phyloP scores from a whole-genome alignment of 2,797 vertebrate species.

The Megaceryle alcyon region DNA sequence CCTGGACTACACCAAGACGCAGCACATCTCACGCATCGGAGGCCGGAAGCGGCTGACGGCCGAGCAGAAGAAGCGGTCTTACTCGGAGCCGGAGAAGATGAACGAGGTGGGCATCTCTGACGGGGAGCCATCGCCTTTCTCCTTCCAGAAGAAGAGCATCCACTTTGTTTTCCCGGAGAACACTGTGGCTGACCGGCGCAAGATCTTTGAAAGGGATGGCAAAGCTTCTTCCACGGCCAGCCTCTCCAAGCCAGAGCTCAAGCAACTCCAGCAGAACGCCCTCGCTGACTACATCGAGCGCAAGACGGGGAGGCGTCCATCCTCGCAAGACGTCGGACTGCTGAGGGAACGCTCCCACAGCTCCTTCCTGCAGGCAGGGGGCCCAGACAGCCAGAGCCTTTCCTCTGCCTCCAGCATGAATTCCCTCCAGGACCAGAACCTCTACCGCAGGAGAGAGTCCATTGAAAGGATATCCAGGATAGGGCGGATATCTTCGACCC shows the following conservation, averaged over 20 bases:
- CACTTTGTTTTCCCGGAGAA: constrained; percentile 80
- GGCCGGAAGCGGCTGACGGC: constrained; percentile 86
- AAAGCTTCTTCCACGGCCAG: constrained; percentile 75
- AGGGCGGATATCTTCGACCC: constrained; percentile 65
- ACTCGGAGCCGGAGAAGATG: constrained; percentile 94
- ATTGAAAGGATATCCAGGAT: constrained; percentile 65
- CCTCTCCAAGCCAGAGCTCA: constrained; percentile 84
- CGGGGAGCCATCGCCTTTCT: constrained; percentile 56
- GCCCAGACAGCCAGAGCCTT: constrained; percentile 78
- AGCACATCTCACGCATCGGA: constrained; percentile 81
- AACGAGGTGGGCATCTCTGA: constrained; percentile 90
- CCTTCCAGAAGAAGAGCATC: constrained; percentile 70
- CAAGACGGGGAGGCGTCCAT: constrained; percentile 82
- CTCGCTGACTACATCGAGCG: constrained; percentile 90
- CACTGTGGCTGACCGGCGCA: constrained; percentile 88
- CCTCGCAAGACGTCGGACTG: constrained; percentile 63
- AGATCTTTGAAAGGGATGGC: constrained; percentile 87
- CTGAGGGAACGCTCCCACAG: constrained; percentile 79
- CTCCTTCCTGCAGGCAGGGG: constrained; percentile 74
- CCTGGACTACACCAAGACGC: constrained; percentile 49
- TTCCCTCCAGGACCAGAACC: constrained; percentile 85
- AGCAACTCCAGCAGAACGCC: constrained; percentile 91
- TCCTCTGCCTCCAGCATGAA: constrained; percentile 86
- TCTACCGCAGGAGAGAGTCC: constrained; percentile 54
- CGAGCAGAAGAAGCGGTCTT: constrained; percentile 93